Base-by-base conservation (phyloP, 2,797 vertebrate genomes). In the Lindbergichthys nudifrons region DNA sequence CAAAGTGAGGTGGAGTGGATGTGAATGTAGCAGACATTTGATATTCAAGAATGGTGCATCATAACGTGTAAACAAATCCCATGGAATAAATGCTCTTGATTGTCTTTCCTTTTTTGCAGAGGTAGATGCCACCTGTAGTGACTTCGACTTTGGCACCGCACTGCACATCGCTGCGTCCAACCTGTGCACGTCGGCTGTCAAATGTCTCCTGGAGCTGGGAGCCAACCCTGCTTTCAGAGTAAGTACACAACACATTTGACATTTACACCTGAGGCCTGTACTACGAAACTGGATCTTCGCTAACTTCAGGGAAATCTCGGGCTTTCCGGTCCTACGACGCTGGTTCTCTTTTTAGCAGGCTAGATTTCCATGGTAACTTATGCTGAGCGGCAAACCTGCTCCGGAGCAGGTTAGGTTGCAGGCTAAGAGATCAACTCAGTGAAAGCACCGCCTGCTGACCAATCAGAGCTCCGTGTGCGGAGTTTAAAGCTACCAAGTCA, bases 71-170 rank as follows among this genome's bases (percentile, higher is more conserved):
- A 23, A 2, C 26, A 41, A 65, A 19, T 64, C 0, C 3, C 43
- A 19, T 30, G 2, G 47, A 30, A 52, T 36, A 56, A 21, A 7
- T 62, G 9, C 4, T 64, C 32, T 19, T 46, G 10, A 23, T 52
- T 57, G 3, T 13, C 10, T 41, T 26, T 21, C 23, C 65, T 73
- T 26, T 71, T 26, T 71, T 75, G 45, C 91, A 99, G 98, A 98
- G 83, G 96, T 98, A 73, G 97, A 99, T 81, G 96, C 97, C 86
- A 99, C 98, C 82, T 99, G 98, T 90, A 98, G 97, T 80, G 98
- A 99, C 93, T 99, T 99, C 89, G 96, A 97, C 92, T 99, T 99
- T 83, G 98, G 98, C 91, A 99, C 98, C 9, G 95, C 98, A 58
- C 93, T 99, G 84, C 98, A 99, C 85, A 99, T 99, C 32, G 96